phyloP scores from a whole-genome alignment of 2,888 invertebrate species.

The Xestia c-nigrum region DNA sequence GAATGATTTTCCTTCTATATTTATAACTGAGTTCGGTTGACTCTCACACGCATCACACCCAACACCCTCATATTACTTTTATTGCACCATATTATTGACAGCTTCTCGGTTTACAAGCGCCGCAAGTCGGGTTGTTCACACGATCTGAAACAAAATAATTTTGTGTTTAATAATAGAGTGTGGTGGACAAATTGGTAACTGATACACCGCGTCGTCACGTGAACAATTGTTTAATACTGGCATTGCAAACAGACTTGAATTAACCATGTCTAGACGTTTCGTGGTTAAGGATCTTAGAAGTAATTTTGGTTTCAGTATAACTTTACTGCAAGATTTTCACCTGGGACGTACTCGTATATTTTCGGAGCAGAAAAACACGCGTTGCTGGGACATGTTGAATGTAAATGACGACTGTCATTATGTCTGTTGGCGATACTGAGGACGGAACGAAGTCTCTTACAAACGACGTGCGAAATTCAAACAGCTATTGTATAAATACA shows the following conservation, averaged over 20 bases:
- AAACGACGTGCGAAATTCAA: constrained; percentile 45
- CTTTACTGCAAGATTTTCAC: constrained; percentile 10
- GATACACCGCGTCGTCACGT: constrained; percentile 63
- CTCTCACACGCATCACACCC: constrained; percentile 63
- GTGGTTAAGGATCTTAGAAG: constrained; percentile 14
- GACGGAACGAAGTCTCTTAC: constrained; percentile 24
- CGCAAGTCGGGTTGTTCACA: constrained; percentile 79
- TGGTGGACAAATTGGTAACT: constrained; percentile 72
- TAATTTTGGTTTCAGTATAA: constrained; percentile 7
- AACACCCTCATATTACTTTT: constrained; percentile 67
- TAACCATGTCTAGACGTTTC: constrained; percentile 57
- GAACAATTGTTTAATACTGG: constrained; percentile 55
- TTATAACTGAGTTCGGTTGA: constrained; percentile 63
- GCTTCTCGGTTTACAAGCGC: constrained; percentile 71
- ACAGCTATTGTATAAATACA: constrained; percentile 40
- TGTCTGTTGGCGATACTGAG: constrained; percentile 23
- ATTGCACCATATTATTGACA: constrained; percentile 65
- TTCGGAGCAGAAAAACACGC: constrained; percentile 1
- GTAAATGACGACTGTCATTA: constrained; percentile 31
- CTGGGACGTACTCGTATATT: constrained; percentile 9
- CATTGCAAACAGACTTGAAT: constrained; percentile 48
- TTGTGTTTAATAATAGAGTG: constrained; percentile 78
- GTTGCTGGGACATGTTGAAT: constrained; percentile 11
- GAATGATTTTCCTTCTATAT: constrained; percentile 50
- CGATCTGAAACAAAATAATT: constrained; percentile 86